Evolutionary conservation across 2,888 invertebrate genomes (phyloP), one percentile per base, ranked within the genome.

Genomic region (Agrochola lota): DNA sequence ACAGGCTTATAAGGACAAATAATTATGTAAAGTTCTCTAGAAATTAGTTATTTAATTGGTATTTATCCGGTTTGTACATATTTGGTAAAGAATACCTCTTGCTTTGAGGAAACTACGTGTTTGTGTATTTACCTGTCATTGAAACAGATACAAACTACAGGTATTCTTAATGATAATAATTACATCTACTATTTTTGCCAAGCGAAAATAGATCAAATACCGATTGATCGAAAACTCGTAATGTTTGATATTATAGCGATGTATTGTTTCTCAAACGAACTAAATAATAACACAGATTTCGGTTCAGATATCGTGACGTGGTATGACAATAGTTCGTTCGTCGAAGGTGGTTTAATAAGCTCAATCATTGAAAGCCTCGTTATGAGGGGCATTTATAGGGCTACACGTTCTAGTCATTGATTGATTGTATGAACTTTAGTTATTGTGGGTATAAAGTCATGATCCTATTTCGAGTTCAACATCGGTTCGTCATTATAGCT

Each of bases 381-480:
- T 80, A 84, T 35, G 49, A 59, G 23, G 60, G 71, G 12, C 52
- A 69, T 57, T 52, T 40, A 35, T 35, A 69, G 43, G 59, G 52
- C 30, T 62, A 79, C 68, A 79, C 17, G 35, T n/a, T 63, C 40
- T 40, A 68, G 30, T 80, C 72, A 35, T 72, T 66, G 63, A 85
- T 76, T 77, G 82, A 81, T 81, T 67, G 59, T 64, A 26, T 75
- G 76, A 76, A 83, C 76, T 71, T 43, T 62, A 70, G 62, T 75
- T 70, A 85, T 66, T 46, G 63, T 55, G 35, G 68, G 23, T 46
- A 63, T 59, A 62, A 69, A 83, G 70, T 68, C 67, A 63, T 59
- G 57, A 85, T 82, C 67, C 74, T 85, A 85, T 71, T 80, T 66
- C 26, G 69, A 74, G 74, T 82, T 80, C 74, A 80, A 80, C 72